Base-by-base conservation (phyloP, 2,113 vertebrate genomes). In the Gyps fulvus region DNA sequence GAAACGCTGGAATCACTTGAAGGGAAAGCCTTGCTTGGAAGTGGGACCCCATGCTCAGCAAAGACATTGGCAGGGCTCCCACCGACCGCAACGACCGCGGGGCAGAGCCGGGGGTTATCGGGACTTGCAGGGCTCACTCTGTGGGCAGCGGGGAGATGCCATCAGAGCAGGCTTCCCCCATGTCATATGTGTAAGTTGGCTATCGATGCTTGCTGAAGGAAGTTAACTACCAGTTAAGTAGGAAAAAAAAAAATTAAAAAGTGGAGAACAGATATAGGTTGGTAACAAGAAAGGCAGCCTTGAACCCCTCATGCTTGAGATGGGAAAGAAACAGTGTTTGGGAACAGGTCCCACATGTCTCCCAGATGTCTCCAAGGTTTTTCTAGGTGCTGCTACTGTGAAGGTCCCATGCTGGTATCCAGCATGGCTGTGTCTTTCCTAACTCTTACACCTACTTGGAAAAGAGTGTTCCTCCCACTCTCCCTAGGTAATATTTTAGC, bases 1-100 rank as follows among this genome's bases (percentile, higher is more conserved):
- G 63, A 82, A 69, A 21, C 17, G 54, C 57, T 94, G 79, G 88
- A 80, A 38, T 57, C 1, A 2, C 59, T 58, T 18, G n/a, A 90
- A 67, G 47, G 55, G 20, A 82, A 89, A 18, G 2, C 27, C 27
- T 93, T 59, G 18, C 69, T 38, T 5, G 2, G 2, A 10, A 50
- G 52, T 43, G 67, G 89, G 89, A 42, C n/a, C 47, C n/a, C 16
- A 16, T 23, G 40, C 34, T 62, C 62, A 55, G 36, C 0, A 9
- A 22, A 66, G 85, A n/a, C 2, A 2, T 40, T 70, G n/a, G 23
- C 63, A 73, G 36, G 31, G 40, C 14, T 92, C 38, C 57, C 71
- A 45, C 42, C 0, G 1, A 16, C n/a, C 40, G 36, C 69, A 52
- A 0, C 0, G 0, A 7, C 13, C 1, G 0, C 0, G 14, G 55